Evolutionary conservation across 1,140 invertebrate species (phyloP).

Genomic region (Ruditapes philippinarum): DNA sequence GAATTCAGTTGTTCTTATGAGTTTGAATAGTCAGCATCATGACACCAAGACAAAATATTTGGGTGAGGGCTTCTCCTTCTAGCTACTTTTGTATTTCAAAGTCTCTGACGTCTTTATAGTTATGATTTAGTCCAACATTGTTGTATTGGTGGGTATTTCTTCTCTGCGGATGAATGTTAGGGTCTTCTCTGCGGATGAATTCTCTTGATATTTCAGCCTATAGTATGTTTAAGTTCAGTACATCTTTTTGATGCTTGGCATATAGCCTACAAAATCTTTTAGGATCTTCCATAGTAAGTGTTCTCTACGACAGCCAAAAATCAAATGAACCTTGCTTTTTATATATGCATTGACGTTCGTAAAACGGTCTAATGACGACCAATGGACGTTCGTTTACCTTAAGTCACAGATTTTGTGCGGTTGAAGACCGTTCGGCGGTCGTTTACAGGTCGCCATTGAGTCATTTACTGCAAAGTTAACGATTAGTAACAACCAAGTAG

Average conservation of each 20-base stretch:
- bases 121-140: background rate
- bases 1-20: slow-evolving; percentile 45
- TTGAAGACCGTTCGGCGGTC: slow-evolving; percentile 20
- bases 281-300: slow-evolving; percentile 51
- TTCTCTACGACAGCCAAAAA: slow-evolving; percentile 43
- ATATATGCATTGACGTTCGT: slow-evolving; percentile 31
- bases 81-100: too few species aligned
- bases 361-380: slow-evolving; percentile 11
- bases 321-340: slow-evolving; percentile 51
- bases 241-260: slow-evolving; percentile 32
- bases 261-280: slow-evolving; percentile 36
- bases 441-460: slow-evolving; percentile 48
- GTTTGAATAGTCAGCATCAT: slow-evolving; percentile 41
- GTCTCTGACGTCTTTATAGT: too few species aligned
- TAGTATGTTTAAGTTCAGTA: slow-evolving; percentile 25
- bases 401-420: background rate
- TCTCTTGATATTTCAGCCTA: background rate
- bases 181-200: background rate
- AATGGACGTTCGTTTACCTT: slow-evolving; percentile 19
- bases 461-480: slow-evolving; percentile 48
- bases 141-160: background rate
- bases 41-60: background rate
- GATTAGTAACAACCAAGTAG: slow-evolving; percentile 37
- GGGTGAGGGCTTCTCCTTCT: background rate
- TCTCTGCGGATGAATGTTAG: background rate